Conservation (phyloP, 2,113 vertebrate genomes). For the Arizona elegans region DNA sequence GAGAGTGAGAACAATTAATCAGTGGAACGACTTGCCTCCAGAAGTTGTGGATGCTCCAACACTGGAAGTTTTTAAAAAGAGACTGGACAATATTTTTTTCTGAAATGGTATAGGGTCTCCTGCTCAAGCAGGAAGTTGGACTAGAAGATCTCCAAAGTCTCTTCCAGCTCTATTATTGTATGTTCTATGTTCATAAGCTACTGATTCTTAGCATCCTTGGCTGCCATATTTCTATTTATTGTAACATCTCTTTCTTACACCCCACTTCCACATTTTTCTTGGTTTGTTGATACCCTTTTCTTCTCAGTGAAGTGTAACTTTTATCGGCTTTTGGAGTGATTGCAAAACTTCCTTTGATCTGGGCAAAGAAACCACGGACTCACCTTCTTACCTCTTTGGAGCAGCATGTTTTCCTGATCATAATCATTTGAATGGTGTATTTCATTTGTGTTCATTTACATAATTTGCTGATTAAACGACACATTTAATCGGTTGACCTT, state of each 20-base stretch:
- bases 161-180: neutral
- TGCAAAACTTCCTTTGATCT: conserved; percentile 31
- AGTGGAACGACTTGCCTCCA: neutral
- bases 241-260: neutral
- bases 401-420: conserved; percentile 59
- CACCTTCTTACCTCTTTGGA: conserved; percentile 53
- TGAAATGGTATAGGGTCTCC: neutral
- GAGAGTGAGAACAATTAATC: neutral
- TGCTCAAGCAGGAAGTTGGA: neutral
- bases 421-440: conserved; percentile 57
- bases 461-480: conserved; percentile 68
- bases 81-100: neutral
- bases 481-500: conserved; percentile 68
- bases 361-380: conserved; percentile 43
- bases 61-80: neutral
- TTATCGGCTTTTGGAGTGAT: conserved; percentile 12
- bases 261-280: neutral
- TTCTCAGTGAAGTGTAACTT: conserved; percentile 24
- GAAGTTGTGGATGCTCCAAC: neutral
- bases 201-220: conserved; percentile 6
- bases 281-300: conserved; percentile 9
- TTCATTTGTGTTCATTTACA: conserved; percentile 66
- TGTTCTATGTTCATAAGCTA: neutral
- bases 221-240: neutral
- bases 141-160: neutral